phyloP scores from a whole-genome alignment of 2,113 vertebrate species.

The Brienomyrus brachyistius region DNA sequence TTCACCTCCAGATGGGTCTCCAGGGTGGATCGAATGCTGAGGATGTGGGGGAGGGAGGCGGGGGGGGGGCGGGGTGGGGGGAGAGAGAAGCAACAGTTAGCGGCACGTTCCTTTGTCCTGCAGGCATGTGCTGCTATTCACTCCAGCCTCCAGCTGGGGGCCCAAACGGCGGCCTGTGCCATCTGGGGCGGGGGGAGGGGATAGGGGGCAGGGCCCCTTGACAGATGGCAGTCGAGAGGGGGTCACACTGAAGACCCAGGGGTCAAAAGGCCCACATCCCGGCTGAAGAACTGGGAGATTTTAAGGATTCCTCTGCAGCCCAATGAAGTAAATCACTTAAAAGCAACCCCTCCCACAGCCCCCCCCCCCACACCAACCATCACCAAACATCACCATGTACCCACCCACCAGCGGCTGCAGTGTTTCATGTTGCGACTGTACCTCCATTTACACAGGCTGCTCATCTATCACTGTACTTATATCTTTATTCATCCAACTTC shows the following conservation, averaged over 20 bases:
- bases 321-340: conserved; percentile 23
- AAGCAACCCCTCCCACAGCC: neutral
- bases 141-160: conserved; percentile 45
- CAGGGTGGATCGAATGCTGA: conserved; percentile 50
- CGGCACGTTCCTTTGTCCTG: conserved; percentile 39
- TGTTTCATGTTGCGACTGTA: neutral
- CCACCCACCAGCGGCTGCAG: neutral
- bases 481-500: neutral
- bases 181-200: conserved; percentile 25
- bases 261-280: conserved; percentile 44
- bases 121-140: conserved; percentile 37
- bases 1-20: conserved; percentile 51
- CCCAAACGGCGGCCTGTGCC: conserved; percentile 37
- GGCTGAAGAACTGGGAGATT: conserved; percentile 33
- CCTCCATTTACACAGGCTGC: neutral
- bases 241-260: conserved; percentile 41
- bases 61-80: conserved; percentile 15
- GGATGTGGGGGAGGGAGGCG: conserved; percentile 20
- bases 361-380: neutral
- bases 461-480: neutral
- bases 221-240: conserved; percentile 57
- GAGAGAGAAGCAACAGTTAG: conserved; percentile 45
- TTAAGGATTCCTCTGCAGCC: conserved; percentile 1
- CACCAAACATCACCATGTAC: neutral
- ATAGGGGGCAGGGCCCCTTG: conserved; percentile 25